Base-by-base conservation (phyloP, 2,888 invertebrate species). In the Drosophila silvestris region DNA sequence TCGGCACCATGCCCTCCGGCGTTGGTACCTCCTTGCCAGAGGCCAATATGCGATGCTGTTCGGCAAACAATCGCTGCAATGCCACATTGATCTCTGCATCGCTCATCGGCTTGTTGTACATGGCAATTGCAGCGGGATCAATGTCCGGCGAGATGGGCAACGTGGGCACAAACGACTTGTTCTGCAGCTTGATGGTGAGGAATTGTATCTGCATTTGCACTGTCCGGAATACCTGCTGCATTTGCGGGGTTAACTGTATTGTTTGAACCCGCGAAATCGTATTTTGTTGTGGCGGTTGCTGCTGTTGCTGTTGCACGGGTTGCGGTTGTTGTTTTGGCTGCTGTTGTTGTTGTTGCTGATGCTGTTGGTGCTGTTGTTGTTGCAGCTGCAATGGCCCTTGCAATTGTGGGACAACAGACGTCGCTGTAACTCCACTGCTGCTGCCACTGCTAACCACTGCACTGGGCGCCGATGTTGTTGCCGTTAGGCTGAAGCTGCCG, bases 171-270 rank as follows among this genome's bases (percentile, higher is more conserved):
- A 93, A 80, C 50, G 89, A 83, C 70, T 93, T 94, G 79, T 94
- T 93, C 67, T 94, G 93, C 77, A 95, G 92, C 79, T 95, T 94
- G 26, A 94, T 94, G 47, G 95, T 94, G 62, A 97, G 93, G 58
- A 95, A 94, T 89, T 96, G 95, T 62, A 97, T 96, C 92, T 96
- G 96, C 83, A 95, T 94, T 91, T 96, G 96, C 14, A 96, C 95
- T 68, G 94, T 94, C 87, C 95, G 95, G 74, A 96, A 91, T 82
- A 95, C 94, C 91, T 95, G 95, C 90, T 96, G 96, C 87, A 96
- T 96, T 85, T 96, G 96, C 16, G 96, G 95, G 22, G 96, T 96
- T 58, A 97, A 92, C 85, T 96, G 96, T 79, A 96, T 96, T 14
- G 96, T 96, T 89, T 96, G 96, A 63, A 96, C 95, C 74, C 95